Base-by-base conservation (phyloP, 2,888 invertebrate species). In the Calameuta pallipes region DNA sequence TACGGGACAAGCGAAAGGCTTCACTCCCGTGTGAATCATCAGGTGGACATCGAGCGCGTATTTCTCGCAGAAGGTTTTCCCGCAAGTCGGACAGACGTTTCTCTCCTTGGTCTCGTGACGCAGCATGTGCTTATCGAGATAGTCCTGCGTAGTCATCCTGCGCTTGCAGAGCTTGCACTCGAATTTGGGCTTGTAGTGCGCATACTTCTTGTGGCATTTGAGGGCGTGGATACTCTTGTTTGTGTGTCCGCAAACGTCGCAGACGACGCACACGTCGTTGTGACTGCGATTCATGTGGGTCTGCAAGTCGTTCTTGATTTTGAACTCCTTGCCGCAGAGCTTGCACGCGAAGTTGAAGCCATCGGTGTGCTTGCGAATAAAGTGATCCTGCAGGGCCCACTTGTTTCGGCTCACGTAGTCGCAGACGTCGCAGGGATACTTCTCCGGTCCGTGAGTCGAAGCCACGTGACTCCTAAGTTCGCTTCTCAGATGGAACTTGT, bases 21-120 rank as follows among this genome's bases (percentile, higher is more conserved):
- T 83, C 9, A 75, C 73, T 1, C 81, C 80, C 15, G 79, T 80
- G 23, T 84, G 84, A 4, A 79, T 79, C 33, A 56, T 69, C 56
- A 80, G 79, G 35, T 84, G 83, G 33, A 75, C 78, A n/a, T 76
- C 77, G 15, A 84, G 75, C 11, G 79, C 69, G 69, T 76, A 41
- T 11, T 79, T 81, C 23, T 78, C 80, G 23, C 76, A 33, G 9
- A 83, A 82, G 4, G 75, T 76, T 56, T 79, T 81, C 3, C 84
- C 83, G 36, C 87, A 87, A 0, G 81, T 77, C 3, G 83, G 82
- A 36, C 86, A 86, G 23, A 84, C 80, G 23, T 79, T 78, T 23
- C 77, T 80, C 35, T 80, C 80, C 36, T 79, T 79, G 4, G 56
- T 75, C 76, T 77, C 73, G 23, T 84, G 85, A 11, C 78, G 70